phyloP scores from a whole-genome alignment of 2,888 invertebrate genomes.

The Shargacucullia verbasci region DNA sequence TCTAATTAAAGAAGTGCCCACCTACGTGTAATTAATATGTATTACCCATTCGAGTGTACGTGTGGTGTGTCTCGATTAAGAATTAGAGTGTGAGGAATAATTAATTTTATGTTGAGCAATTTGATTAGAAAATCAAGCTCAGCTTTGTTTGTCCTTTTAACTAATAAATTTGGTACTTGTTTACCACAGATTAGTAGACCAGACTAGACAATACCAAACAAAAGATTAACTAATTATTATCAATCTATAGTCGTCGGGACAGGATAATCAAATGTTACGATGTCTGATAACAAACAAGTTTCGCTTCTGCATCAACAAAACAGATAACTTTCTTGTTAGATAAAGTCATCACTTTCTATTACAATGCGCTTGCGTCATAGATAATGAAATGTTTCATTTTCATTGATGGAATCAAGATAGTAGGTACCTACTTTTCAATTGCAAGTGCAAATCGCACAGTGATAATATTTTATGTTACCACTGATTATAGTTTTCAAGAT shows the following conservation, averaged over 20 bases:
- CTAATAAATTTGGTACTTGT: background rate
- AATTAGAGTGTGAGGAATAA: constrained; percentile 28
- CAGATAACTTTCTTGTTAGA: constrained; percentile 41
- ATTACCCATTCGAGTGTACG: constrained; percentile 47
- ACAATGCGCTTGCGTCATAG: constrained; percentile 33
- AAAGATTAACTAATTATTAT: constrained; percentile 25
- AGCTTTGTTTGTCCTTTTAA: background rate
- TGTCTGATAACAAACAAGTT: constrained; percentile 56
- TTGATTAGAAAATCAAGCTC: constrained; percentile 10
- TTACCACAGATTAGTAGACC: constrained; percentile 13
- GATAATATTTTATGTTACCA: too few relatives aligned
- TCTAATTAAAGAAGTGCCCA: constrained; percentile 44
- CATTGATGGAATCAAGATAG: too few relatives aligned
- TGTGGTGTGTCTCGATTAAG: constrained; percentile 30
- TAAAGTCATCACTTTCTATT: constrained; percentile 52
- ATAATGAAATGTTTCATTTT: constrained; percentile 9
- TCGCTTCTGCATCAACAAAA: constrained; percentile 36
- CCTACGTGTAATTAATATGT: constrained; percentile 48
- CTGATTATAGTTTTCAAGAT: too few relatives aligned
- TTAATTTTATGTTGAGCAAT: constrained; percentile 20
- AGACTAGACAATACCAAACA: constrained; percentile 15
- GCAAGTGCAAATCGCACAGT: too few relatives aligned
- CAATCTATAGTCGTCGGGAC: constrained; percentile 32
- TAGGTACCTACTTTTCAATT: too few relatives aligned
- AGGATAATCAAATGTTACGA: constrained; percentile 52